phyloP scores from a whole-genome alignment of 2,888 invertebrate genomes.

The Drosophila pseudotakahashii region DNA sequence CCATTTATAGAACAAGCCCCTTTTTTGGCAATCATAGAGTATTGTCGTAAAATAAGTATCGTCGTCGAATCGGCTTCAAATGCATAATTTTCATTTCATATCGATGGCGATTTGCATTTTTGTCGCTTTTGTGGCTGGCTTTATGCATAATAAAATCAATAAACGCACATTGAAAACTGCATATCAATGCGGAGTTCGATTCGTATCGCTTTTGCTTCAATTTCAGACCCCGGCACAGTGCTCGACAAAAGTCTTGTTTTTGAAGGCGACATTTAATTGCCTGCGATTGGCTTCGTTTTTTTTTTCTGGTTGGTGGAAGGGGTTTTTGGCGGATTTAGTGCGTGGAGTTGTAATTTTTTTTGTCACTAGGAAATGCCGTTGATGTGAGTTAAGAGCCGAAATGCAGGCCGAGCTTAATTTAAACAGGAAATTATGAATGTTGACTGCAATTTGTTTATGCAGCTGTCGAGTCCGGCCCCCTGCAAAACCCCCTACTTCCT shows the following conservation, averaged over 20 bases:
- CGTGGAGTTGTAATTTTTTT: slow-evolving; percentile 57
- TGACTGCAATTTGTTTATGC: slow-evolving; percentile 80
- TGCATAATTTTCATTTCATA: slow-evolving; percentile 73
- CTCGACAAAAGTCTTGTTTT: slow-evolving; percentile 56
- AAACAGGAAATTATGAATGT: slow-evolving; percentile 78
- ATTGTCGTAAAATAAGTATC: slow-evolving; percentile 58
- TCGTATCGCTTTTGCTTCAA: slow-evolving; percentile 27
- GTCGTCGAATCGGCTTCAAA: slow-evolving; percentile 70
- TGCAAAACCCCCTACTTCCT: not conserved
- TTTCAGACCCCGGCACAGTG: slow-evolving; percentile 38
- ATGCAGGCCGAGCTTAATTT: slow-evolving; percentile 73
- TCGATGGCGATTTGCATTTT: slow-evolving; percentile 75
- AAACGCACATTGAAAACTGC: slow-evolving; percentile 76
- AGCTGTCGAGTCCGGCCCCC: slow-evolving; percentile 68
- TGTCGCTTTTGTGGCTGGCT: slow-evolving; percentile 58
- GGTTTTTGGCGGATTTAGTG: slow-evolving; percentile 37
- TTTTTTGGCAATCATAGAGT: slow-evolving; percentile 20
- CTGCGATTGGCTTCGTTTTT: slow-evolving; percentile 40
- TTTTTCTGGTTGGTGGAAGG: not conserved
- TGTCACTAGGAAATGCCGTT: slow-evolving; percentile 77
- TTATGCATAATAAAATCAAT: slow-evolving; percentile 76
- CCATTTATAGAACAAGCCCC: too few species aligned
- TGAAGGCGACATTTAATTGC: slow-evolving; percentile 79
- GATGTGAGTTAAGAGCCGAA: slow-evolving; percentile 63
- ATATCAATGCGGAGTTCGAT: slow-evolving; percentile 49